Conservation (phyloP, 2,888 invertebrate species). For the Harmothoe impar region DNA sequence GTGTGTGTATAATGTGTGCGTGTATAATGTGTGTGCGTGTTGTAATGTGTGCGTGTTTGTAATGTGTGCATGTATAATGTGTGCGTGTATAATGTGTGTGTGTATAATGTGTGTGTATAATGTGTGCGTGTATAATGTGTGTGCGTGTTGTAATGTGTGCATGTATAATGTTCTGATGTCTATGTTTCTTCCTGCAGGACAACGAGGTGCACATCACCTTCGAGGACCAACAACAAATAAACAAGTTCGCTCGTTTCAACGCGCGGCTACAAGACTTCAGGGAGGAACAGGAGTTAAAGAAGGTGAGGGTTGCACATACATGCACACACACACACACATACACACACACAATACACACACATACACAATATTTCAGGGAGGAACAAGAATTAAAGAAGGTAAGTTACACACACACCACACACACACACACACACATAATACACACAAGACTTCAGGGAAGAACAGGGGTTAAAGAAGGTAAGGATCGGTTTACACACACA, state of each 20-base stretch:
- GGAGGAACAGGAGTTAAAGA: slow-evolving; percentile 92
- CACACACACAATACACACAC: too few species aligned
- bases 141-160: too few species aligned
- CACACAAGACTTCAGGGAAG: slow-evolving; percentile 94
- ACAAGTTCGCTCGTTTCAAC: slow-evolving; percentile 96
- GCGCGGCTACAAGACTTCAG: slow-evolving; percentile 95
- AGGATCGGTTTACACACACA: too few species aligned
- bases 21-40: too few species aligned
- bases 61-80: too few species aligned
- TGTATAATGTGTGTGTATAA: slow-evolving; percentile 80
- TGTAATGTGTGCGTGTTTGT: too few species aligned
- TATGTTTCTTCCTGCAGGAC: slow-evolving; percentile 83
- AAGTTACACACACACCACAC: not conserved
- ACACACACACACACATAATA: too few species aligned
- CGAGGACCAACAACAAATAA: slow-evolving; percentile 98
- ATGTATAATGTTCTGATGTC: too few species aligned
- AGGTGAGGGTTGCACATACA: slow-evolving; percentile 82
- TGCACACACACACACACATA: too few species aligned
- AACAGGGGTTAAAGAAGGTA: slow-evolving; percentile 90
- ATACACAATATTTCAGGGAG: slow-evolving; percentile 94
- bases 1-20: slow-evolving; percentile 80
- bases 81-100: too few species aligned
- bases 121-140: too few species aligned
- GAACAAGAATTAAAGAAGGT: slow-evolving; percentile 92
- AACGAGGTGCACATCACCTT: slow-evolving; percentile 96